Percentiles rank a stretch among this genome's conserved stretches.
Evolutionary conservation across 2,797 vertebrate species (phyloP).

Genomic region (Cryptoblepharus egeriae): DNA sequence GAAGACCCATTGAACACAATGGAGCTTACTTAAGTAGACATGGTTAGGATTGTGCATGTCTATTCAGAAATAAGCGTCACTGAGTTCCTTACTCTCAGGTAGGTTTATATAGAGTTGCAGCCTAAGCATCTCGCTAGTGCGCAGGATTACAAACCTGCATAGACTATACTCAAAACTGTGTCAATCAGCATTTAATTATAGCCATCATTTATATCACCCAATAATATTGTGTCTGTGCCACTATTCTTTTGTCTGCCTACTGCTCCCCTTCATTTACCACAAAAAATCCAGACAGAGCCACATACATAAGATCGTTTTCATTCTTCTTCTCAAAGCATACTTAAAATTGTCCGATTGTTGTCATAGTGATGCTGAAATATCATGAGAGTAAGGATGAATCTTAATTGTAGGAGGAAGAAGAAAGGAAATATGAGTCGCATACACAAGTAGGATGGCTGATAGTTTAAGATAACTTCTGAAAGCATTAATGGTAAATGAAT

Average conservation of each 20-base stretch:
- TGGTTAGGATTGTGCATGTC: too few relatives aligned
- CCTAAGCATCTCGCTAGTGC: background rate
- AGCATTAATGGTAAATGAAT: constrained; percentile 29
- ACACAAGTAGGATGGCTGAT: constrained; percentile 15
- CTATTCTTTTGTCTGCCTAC: background rate
- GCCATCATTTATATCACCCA: constrained; percentile 7
- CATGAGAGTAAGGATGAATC: constrained; percentile 12
- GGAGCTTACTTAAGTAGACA: too few relatives aligned
- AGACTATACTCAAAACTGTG: background rate
- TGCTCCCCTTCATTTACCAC: background rate
- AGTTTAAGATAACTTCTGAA: constrained; percentile 34
- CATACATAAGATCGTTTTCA: background rate
- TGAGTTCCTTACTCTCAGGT: too few relatives aligned
- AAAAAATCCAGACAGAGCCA: background rate
- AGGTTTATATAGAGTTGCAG: too few relatives aligned
- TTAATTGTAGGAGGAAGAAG: background rate
- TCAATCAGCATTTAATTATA: constrained; percentile 27
- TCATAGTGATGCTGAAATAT: constrained; percentile 31
- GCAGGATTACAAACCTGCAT: background rate
- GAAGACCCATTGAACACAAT: too few relatives aligned
- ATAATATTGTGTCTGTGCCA: background rate
- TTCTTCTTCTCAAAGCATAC: constrained; percentile 18
- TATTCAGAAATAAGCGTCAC: too few relatives aligned
- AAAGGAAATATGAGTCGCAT: background rate
- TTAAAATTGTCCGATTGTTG: constrained; percentile 26